Percentiles rank a stretch among this genome's conserved stretches.
These are phyloP conservation scores for Vanessa atalanta DNA, from an alignment of 1,140 invertebrate species.

Conservation along the genomic window DNA sequence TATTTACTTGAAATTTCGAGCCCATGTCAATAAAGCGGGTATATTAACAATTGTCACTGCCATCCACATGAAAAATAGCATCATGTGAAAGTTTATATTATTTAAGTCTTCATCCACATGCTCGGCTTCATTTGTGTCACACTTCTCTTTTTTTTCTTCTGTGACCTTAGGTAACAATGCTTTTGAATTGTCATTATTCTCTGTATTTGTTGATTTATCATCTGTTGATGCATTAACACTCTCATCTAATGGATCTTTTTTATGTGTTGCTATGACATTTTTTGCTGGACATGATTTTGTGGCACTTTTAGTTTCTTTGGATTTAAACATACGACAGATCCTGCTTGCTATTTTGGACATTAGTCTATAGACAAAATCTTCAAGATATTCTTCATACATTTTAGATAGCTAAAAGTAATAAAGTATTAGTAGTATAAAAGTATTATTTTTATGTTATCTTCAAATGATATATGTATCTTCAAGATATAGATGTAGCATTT, in stretches of 20 bases:
- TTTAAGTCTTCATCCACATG: conserved; percentile 63
- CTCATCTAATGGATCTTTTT: not conserved
- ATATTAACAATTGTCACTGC: conserved; percentile 80
- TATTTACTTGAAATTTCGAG: conserved; percentile 83
- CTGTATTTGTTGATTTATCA: conserved; percentile 11
- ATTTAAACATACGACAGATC: conserved; percentile 61
- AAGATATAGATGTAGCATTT: too few species aligned
- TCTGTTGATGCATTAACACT: not conserved
- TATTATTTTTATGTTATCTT: too few species aligned
- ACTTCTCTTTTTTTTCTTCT: conserved; percentile 25
- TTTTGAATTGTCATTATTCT: conserved; percentile 29
- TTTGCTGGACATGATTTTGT: conserved; percentile 29
- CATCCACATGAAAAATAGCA: conserved; percentile 82
- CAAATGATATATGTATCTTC: too few species aligned
- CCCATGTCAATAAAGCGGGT: conserved; percentile 83
- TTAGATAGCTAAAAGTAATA: conserved; percentile 82
- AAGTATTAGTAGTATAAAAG: too few species aligned
- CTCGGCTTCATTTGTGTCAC: conserved; percentile 33
- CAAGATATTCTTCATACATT: conserved; percentile 88
- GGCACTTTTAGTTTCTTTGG: conserved; percentile 36
- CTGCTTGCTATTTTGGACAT: conserved; percentile 75
- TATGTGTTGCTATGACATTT: not conserved
- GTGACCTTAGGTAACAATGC: conserved; percentile 19
- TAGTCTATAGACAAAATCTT: conserved; percentile 83
- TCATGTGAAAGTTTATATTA: conserved; percentile 83